These are phyloP conservation scores for Callyntrura sp. DNA, from an alignment of 2,888 invertebrate species.

Conservation along the genomic window DNA sequence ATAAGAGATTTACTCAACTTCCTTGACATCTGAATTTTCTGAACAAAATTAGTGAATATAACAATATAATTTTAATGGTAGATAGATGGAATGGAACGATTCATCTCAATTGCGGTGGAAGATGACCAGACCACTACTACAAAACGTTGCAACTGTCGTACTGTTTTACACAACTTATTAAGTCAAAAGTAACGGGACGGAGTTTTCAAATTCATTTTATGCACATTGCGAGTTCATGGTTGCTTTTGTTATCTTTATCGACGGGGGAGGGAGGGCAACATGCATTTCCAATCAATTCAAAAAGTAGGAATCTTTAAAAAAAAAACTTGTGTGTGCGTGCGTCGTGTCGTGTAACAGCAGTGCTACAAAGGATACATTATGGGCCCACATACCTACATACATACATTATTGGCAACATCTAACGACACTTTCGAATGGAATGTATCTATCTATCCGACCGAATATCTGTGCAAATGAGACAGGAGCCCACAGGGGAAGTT, in stretches of 20 bases:
- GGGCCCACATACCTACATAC: not conserved
- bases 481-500: slow-evolving; percentile 74
- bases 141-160: not conserved
- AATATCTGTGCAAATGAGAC: slow-evolving; percentile 36
- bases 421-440: slow-evolving; percentile 71
- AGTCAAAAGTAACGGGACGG: slow-evolving; percentile 56
- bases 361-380: too few species aligned
- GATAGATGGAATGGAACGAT: too few species aligned
- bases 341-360: too few species aligned
- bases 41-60: slow-evolving; percentile 26
- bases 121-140: slow-evolving; percentile 1
- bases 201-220: slow-evolving; percentile 2
- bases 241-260: too few species aligned
- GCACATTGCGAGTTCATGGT: slow-evolving; percentile 14
- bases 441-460: slow-evolving; percentile 37
- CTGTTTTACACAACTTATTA: slow-evolving; percentile 24
- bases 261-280: slow-evolving; percentile 21
- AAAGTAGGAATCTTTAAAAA: slow-evolving; percentile 1
- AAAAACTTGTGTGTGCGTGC: too few species aligned
- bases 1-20: slow-evolving; percentile 69
- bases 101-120: slow-evolving; percentile 11
- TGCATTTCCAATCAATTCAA: slow-evolving; percentile 56
- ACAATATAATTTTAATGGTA: not conserved
- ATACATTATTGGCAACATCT: slow-evolving; percentile 52
- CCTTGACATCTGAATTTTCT: slow-evolving; percentile 69